These are phyloP conservation scores for Halcyon smyrnensis DNA, from an alignment of 2,797 vertebrate species.

Conservation along the genomic window DNA sequence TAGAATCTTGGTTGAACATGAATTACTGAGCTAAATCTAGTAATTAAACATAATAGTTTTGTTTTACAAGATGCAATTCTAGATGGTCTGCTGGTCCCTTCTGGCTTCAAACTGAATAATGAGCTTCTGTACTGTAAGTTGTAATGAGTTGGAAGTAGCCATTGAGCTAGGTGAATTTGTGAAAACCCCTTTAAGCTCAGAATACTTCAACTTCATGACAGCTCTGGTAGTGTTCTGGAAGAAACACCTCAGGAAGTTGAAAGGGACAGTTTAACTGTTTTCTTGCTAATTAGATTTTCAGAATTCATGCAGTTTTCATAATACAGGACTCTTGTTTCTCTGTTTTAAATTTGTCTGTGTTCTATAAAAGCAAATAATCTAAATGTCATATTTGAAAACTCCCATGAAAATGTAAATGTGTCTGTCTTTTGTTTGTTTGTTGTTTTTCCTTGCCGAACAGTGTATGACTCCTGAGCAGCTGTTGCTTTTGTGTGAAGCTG, in stretches of 20 bases:
- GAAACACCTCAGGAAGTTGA: neutral
- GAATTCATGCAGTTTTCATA: neutral
- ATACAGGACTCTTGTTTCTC: neutral
- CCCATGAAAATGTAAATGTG: neutral
- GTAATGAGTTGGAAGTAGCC: neutral
- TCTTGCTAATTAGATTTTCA: neutral
- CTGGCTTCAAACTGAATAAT: neutral
- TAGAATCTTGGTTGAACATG: neutral
- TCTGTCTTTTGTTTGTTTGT: neutral
- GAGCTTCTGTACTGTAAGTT: neutral
- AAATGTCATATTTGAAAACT: neutral
- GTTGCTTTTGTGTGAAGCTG: slow-evolving; percentile 88
- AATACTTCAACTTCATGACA: neutral
- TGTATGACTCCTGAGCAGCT: slow-evolving; percentile 92
- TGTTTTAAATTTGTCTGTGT: neutral
- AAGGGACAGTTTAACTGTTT: neutral
- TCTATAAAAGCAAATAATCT: neutral
- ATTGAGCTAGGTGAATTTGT: neutral
- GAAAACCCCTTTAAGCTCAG: neutral
- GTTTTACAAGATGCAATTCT: neutral
- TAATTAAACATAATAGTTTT: neutral
- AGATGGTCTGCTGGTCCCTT: neutral
- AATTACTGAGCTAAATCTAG: neutral
- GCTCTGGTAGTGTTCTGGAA: neutral
- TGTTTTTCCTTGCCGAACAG: slow-evolving; percentile 70